Base-by-base conservation (phyloP, 2,888 invertebrate genomes). In the Eupithecia dodoneata region DNA sequence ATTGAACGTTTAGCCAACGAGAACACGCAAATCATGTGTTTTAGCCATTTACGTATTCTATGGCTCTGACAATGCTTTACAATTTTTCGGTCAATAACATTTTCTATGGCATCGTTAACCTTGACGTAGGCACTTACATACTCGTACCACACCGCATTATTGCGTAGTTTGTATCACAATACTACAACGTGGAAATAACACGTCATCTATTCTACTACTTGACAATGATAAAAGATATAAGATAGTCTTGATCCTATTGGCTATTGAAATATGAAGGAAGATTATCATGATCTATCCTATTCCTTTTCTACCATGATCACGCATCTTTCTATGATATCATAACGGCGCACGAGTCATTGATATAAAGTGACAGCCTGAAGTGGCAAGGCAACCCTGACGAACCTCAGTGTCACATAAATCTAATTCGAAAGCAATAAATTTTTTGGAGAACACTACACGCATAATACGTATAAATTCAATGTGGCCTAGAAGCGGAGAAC, bases 121-220 rank as follows among this genome's bases (percentile, higher is more conserved):
- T 86, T 85, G 84, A 75, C 30, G 63, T 73, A 73, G 44, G 63
- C 72, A 49, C 45, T n/a, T 45, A 47, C 13, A 30, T 70, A 30
- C 30, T 30, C 30, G 30, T 30, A 70, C 42, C 55, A 83, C 82
- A 84, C 82, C 81, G 85, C 84, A 83, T 73, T 80, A 83, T 86
- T 87, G 85, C 85, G 86, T 82, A 77, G 85, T 83, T 78, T 82
- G 85, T 84, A 84, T 86, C 85, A 84, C 82, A 83, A 77, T 74
- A 72, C 73, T 47, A 70, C 47, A 49, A 70, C 70, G 70, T 70
- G 70, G 70, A 70, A 63, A 70, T 47, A 30, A 45, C 18, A 30
- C 47, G 47, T 49, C 70, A 70, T 70, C 18, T 70, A 47, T 49
- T 67, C 41, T 59, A 59, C 59, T 59, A 59, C 10, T 63, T 63